Base-by-base conservation (phyloP, 2,113 vertebrate species). In the Etheostoma cragini region DNA sequence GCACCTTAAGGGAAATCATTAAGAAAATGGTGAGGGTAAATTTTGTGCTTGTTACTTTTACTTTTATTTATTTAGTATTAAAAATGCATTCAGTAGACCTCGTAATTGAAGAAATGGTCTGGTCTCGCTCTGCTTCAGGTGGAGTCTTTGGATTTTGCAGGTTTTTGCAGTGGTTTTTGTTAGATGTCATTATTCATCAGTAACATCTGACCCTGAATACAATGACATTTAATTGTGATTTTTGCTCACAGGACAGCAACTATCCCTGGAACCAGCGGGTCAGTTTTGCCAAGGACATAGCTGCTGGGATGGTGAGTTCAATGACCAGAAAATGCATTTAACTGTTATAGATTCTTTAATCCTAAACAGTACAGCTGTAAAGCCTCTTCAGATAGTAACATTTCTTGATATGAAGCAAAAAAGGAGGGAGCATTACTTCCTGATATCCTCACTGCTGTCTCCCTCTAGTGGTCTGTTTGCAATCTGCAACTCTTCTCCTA, bases 221-320 rank as follows among this genome's bases (percentile, higher is more conserved):
- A n/a, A 5, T 72, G 24, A 47, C 22, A 52, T 69, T 66, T 79
- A 13, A 19, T 22, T 71, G 15, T 46, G 10, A 26, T 74, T 76
- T 67, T 33, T 79, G 0, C 52, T 33, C 70, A 30, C 90, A 99
- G 98, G 97, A 99, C 89, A 95, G 94, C 80, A 96, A 95, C 85
- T 98, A 97, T 88, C 97, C 98, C 0, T 99, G 98, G 98, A 97
- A 95, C 83, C 96, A 97, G 93, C 92, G 98, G 56, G 98, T 99
- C 86, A 97, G 97, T 94, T 98, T 99, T 8, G 98, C 96, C 74
- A 98, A 97, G 87, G 98, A 99, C 89, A 99, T 99, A 0, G 96
- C 98, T 0, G 96, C 97, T 0, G 98, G 98, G 42, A 99, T 99
- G 98, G 98, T 98, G 88, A 94, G 95, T 93, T 81, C 22, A 89